Percentiles rank a stretch among this genome's conserved stretches.
Evolutionary conservation across 2,888 invertebrate species (phyloP).

Genomic region (Emesis castigata): DNA sequence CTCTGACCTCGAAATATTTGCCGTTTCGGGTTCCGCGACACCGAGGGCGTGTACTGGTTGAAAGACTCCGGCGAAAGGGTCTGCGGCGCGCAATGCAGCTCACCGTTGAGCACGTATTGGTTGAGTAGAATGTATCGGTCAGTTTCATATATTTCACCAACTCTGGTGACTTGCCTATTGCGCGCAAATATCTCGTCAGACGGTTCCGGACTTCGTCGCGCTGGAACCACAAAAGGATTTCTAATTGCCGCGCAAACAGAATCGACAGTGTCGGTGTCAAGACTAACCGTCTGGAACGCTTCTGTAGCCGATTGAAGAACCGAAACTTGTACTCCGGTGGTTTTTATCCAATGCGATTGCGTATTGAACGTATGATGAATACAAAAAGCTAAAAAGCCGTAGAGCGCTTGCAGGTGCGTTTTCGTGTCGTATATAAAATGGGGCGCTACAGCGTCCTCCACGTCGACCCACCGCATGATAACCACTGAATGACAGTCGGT

Average conservation of each 20-base stretch:
- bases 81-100: background rate
- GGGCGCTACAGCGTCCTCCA: background rate
- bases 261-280: background rate
- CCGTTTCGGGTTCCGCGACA: background rate
- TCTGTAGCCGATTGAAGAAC: background rate
- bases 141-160: background rate
- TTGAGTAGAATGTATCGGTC: background rate
- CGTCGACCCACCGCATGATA: background rate
- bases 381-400: slow-evolving; percentile 7
- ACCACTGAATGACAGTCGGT: background rate
- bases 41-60: background rate
- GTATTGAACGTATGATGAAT: background rate
- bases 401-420: slow-evolving; percentile 1
- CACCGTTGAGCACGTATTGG: no score
- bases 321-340: slow-evolving; percentile 7
- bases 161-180: background rate
- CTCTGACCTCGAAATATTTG: background rate
- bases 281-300: slow-evolving; percentile 2
- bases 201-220: background rate
- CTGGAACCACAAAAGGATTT: background rate
- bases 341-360: slow-evolving; percentile 2
- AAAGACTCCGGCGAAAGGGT: background rate
- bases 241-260: background rate
- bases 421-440: background rate
- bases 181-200: background rate